These are phyloP conservation scores for Hylia prasina DNA, from an alignment of 2,113 vertebrate species.

Conservation along the genomic window DNA sequence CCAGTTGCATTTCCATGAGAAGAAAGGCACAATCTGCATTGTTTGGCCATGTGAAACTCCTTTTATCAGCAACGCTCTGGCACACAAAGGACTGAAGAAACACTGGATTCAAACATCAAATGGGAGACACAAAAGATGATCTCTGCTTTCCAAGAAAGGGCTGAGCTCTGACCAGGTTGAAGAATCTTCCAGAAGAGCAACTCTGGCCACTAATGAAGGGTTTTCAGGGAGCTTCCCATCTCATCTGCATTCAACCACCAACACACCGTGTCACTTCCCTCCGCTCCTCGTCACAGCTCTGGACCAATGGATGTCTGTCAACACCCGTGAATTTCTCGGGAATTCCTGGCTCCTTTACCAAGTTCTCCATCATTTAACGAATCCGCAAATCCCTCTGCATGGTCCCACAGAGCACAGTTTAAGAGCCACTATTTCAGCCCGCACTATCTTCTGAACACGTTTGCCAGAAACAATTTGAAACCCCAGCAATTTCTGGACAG, in stretches of 20 bases:
- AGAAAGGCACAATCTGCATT: neutral
- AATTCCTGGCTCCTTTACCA: neutral
- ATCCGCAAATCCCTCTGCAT: neutral
- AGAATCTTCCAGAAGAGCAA: conserved; percentile 20
- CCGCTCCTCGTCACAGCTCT: neutral
- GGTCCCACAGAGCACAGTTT: neutral
- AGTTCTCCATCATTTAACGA: neutral
- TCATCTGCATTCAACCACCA: neutral
- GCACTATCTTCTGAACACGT: rapidly evolving
- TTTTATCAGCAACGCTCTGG: neutral
- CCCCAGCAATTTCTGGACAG: neutral
- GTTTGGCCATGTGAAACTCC: neutral
- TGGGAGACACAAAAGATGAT: neutral
- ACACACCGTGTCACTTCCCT: neutral
- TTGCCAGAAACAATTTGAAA: neutral
- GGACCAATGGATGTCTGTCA: neutral
- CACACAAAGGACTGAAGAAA: conserved; percentile 1
- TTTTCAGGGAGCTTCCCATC: neutral
- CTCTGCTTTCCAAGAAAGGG: conserved; percentile 26
- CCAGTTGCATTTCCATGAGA: neutral
- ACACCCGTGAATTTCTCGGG: neutral
- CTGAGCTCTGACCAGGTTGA: neutral
- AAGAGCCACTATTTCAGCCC: neutral
- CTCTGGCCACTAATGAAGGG: neutral
- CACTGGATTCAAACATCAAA: neutral